Conservation (phyloP, 2,113 vertebrate species). For the Oncorhynchus mykiss region DNA sequence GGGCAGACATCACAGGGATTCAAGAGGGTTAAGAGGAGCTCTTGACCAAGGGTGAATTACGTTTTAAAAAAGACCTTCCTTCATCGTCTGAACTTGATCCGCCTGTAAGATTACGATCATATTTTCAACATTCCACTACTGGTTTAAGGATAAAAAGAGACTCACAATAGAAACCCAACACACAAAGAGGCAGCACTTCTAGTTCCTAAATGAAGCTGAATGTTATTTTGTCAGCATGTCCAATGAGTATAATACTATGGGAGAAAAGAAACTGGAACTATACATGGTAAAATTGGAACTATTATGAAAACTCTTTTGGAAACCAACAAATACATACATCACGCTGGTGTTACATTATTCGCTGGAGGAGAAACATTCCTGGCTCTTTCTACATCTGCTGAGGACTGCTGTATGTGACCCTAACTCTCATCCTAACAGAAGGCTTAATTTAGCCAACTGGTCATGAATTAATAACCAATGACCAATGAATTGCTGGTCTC, state of each 20-base stretch:
- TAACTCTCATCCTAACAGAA: slow-evolving; percentile 41
- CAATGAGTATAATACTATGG: background rate
- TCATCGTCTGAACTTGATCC: slow-evolving; percentile 45
- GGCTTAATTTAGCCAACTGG: slow-evolving; percentile 47
- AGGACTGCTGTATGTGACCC: slow-evolving; percentile 38
- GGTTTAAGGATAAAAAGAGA: slow-evolving; percentile 47
- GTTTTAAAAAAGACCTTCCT: slow-evolving; percentile 41
- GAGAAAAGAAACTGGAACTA: too few species aligned
- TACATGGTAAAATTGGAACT: too few species aligned
- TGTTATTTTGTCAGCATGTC: slow-evolving; percentile 20
- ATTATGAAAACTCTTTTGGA: too few species aligned
- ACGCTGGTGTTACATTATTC: background rate
- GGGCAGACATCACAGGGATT: slow-evolving; percentile 11
- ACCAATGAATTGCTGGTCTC: slow-evolving; percentile 29
- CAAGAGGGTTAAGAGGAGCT: background rate
- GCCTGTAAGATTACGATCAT: slow-evolving; percentile 54
- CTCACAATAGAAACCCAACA: slow-evolving; percentile 49
- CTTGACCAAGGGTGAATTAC: slow-evolving; percentile 35
- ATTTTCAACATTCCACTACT: slow-evolving; percentile 49
- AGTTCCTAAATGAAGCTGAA: slow-evolving; percentile 28
- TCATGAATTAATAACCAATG: slow-evolving; percentile 41
- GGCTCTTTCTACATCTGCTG: slow-evolving; percentile 19
- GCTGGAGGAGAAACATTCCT: background rate
- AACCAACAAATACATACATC: background rate
- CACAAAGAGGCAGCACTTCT: slow-evolving; percentile 37